phyloP scores from a whole-genome alignment of 1,140 invertebrate species.

The Phocides pigmalion region DNA sequence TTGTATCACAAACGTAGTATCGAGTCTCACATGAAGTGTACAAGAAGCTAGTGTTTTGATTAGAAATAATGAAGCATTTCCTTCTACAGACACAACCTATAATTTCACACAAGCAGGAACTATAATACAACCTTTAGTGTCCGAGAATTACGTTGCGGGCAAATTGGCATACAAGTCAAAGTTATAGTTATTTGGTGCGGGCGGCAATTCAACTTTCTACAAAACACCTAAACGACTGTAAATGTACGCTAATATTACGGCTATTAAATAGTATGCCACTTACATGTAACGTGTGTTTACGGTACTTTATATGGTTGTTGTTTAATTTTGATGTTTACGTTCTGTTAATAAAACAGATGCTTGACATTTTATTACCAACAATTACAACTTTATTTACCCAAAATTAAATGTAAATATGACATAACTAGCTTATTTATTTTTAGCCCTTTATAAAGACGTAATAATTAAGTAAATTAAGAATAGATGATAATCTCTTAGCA shows the following conservation, averaged over 20 bases:
- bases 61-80: conserved; percentile 31
- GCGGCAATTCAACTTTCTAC: conserved; percentile 28
- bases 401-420: too few species aligned
- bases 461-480: too few species aligned
- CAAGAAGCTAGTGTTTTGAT: conserved; percentile 21
- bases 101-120: conserved; percentile 29
- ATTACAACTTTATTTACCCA: too few species aligned
- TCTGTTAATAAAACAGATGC: too few species aligned
- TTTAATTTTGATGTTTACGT: not conserved
- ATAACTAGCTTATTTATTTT: too few species aligned
- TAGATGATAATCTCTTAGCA: too few species aligned
- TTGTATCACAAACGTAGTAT: not conserved
- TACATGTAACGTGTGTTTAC: conserved; percentile 2
- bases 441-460: too few species aligned
- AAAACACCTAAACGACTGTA: conserved; percentile 23
- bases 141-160: conserved; percentile 28
- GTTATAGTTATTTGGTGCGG: conserved; percentile 24
- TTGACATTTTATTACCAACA: too few species aligned
- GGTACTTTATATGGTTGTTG: not conserved
- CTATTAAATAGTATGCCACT: not conserved
- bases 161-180: conserved; percentile 27
- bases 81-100: conserved; percentile 28
- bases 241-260: conserved; percentile 15
- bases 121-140: conserved; percentile 24
- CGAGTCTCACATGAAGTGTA: conserved; percentile 10